Evolutionary conservation across 1,140 invertebrate genomes (phyloP).

Genomic region (Drosophila insularis): DNA sequence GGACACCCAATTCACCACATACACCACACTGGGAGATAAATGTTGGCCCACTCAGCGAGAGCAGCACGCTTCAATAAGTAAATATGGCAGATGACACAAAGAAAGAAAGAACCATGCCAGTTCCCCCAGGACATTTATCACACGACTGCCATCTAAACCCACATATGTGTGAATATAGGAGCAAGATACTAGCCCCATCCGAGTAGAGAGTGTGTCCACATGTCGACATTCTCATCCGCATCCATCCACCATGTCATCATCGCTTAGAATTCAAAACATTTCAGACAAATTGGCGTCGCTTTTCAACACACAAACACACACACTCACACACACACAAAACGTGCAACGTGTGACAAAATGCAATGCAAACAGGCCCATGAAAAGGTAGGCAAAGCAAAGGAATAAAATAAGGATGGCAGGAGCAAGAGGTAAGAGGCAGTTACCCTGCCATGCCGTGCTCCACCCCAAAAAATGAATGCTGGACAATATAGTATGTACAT

Average conservation of each 20-base stretch:
- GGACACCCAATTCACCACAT: too few species aligned
- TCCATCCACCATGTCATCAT: slow-evolving; percentile 13
- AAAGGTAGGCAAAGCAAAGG: neutral
- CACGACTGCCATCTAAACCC: slow-evolving; percentile 15
- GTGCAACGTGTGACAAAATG: slow-evolving; percentile 75
- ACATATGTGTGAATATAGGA: slow-evolving; percentile 4
- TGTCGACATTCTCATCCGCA: slow-evolving; percentile 36
- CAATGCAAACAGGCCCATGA: slow-evolving; percentile 60
- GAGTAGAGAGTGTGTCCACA: slow-evolving; percentile 7
- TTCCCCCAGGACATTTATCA: slow-evolving; percentile 42
- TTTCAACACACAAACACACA: slow-evolving; percentile 37
- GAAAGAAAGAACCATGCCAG: slow-evolving; percentile 16
- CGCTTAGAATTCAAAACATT: slow-evolving; percentile 79
- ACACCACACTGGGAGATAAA: neutral
- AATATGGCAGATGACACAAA: slow-evolving; percentile 61
- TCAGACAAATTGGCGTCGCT: slow-evolving; percentile 79
- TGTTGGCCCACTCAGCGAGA: slow-evolving; percentile 41
- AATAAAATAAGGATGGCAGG: neutral
- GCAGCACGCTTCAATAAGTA: slow-evolving; percentile 38
- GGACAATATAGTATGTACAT: slow-evolving; percentile 48
- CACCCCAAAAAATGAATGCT: slow-evolving; percentile 10
- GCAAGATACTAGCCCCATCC: neutral
- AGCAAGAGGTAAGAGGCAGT: neutral
- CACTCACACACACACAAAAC: slow-evolving; percentile 12
- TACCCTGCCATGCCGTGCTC: neutral